Evolutionary conservation across 2,797 vertebrate species (phyloP).

Genomic region (Lophotriccus pileatus): DNA sequence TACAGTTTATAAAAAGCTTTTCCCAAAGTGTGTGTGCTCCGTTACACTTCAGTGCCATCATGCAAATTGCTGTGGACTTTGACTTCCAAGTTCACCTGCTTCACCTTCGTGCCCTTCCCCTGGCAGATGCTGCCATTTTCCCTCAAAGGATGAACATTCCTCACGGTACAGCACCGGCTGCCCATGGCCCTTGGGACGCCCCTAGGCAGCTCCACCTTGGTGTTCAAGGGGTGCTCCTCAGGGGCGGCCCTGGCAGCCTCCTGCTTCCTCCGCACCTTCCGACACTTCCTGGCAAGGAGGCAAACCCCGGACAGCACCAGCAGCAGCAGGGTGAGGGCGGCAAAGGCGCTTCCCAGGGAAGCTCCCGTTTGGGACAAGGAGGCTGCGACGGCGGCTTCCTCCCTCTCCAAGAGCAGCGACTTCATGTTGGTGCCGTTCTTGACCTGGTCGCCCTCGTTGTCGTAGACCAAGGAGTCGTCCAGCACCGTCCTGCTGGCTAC

Average conservation of each 20-base stretch:
- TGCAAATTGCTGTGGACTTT: conserved; percentile 92
- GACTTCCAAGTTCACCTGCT: conserved; percentile 90
- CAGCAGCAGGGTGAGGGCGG: conserved; percentile 81
- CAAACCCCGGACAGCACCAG: conserved; percentile 82
- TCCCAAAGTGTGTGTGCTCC: neutral
- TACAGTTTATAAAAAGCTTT: conserved; percentile 79
- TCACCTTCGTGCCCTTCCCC: conserved; percentile 80
- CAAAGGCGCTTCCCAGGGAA: conserved; percentile 86
- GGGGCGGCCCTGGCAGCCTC: conserved; percentile 16
- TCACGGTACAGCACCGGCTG: conserved; percentile 84
- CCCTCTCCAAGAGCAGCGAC: conserved; percentile 83
- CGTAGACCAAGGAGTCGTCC: conserved; percentile 93
- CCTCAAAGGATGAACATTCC: conserved; percentile 83
- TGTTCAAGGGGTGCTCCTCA: conserved; percentile 90
- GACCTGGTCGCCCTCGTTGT: conserved; percentile 93
- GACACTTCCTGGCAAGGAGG: conserved; percentile 83
- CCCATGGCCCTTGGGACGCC: conserved; percentile 80
- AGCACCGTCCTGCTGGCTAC: conserved; percentile 75
- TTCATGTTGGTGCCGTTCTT: conserved; percentile 99
- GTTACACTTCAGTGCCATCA: conserved; percentile 92
- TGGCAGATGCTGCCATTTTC: conserved; percentile 68
- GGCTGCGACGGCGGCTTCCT: conserved; percentile 77
- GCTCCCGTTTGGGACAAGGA: conserved; percentile 83
- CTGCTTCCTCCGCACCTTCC: conserved; percentile 70
- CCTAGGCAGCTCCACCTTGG: conserved; percentile 86